phyloP scores from a whole-genome alignment of 2,888 invertebrate genomes.

The Odontothrips loti region DNA sequence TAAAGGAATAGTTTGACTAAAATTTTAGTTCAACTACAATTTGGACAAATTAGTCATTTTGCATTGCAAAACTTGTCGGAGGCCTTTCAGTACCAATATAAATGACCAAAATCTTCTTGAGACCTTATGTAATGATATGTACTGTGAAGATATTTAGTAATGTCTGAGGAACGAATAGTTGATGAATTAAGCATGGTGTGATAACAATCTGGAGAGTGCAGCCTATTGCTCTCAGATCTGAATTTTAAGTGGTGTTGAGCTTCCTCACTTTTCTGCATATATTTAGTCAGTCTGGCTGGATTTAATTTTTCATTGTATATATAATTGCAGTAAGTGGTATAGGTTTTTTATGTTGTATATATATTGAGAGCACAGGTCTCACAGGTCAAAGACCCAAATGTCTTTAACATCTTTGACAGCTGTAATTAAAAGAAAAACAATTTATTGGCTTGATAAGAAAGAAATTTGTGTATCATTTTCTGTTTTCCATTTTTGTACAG shows the following conservation, averaged over 20 bases:
- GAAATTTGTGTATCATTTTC: not conserved
- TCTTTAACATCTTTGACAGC: no score
- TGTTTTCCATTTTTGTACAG: not conserved
- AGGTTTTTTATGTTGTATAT: no score
- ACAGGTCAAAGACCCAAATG: no score
- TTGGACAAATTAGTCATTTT: not conserved
- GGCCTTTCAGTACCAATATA: not conserved
- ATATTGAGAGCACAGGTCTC: no score
- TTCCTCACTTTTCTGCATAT: not conserved
- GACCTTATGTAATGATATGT: no score
- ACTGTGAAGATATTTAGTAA: no score
- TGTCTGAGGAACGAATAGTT: not conserved
- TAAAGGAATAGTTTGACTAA: no score
- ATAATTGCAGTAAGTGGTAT: no score
- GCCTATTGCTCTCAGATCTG: not conserved
- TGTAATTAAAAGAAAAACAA: not conserved
- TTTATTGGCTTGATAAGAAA: not conserved
- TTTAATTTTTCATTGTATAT: no score
- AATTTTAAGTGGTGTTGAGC: not conserved
- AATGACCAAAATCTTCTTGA: no score
- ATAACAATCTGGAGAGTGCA: not conserved
- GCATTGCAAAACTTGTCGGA: not conserved
- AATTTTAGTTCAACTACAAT: no score
- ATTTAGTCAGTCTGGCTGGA: no score
- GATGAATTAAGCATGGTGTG: slow-evolving; percentile 3